Base-by-base conservation (phyloP, 64 coral and sea anemone species). In the Pocillopora verrucosa region DNA sequence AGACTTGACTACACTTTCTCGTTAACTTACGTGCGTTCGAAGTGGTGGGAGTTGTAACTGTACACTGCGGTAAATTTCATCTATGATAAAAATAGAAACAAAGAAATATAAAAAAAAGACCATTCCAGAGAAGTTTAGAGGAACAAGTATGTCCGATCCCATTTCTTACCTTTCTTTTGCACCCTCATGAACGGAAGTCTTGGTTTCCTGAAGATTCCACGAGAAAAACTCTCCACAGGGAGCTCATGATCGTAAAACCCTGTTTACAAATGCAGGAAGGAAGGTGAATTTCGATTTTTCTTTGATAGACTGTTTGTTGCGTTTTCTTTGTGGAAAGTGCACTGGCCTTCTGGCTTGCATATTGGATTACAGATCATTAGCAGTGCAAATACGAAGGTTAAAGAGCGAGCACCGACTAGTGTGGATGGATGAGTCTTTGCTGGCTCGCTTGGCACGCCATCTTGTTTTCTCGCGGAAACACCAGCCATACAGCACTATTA, bases 161-260 rank as follows among this genome's bases (percentile, higher is more conserved):
- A 83, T 16, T 64, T 61, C 22, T 51, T 76, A 96, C 94, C 91
- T 93, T 83, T 56, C 19, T 63, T 80, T 10, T 90, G 38, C 20
- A 34, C 82, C 91, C 89, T 96, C 70, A 91, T 90, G 9, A 78
- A 56, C 34, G 93, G 81, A 58, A 81, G 38, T 61, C 82, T 82
- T 0, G 38, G 24, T 45, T 88, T 96, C 70, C 88, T 87, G 60
- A 88, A 61, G 34, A 96, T 73, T 75, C 95, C 95, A 67, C 72
- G 91, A 62, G 88, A 83, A 22, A 93, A 78, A 17, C 61, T 88
- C 41, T 96, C 91, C 5, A 75, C 51, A 9, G 88, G 91, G 3
- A 96, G 61, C 63, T 74, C 90, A 60, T 96, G 91, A 87, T 96
- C 91, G 41, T 90, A 96, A 65, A 96, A 96, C 19, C 94, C 94